phyloP scores from a whole-genome alignment of 2,113 vertebrate species.

The Archocentrus centrarchus region DNA sequence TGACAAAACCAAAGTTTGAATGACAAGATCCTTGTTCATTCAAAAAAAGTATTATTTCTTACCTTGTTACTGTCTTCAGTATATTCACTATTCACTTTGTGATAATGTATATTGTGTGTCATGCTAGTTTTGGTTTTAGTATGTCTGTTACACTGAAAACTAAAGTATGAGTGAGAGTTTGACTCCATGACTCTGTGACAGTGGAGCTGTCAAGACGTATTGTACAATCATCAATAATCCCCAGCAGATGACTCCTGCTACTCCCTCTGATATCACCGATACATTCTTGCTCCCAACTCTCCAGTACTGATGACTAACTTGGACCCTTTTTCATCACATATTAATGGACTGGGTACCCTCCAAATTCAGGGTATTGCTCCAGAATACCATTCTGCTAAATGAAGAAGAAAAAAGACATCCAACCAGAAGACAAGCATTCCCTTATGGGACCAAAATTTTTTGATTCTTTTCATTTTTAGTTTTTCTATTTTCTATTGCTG shows the following conservation, averaged over 20 bases:
- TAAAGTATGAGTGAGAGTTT: background rate
- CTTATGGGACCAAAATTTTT: no score
- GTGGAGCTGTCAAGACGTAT: accelerated
- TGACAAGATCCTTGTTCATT: background rate
- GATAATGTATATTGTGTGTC: background rate
- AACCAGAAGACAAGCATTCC: background rate
- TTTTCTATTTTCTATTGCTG: no score
- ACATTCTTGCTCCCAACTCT: background rate
- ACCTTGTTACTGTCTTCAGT: background rate
- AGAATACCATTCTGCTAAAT: background rate
- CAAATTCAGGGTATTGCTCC: no score
- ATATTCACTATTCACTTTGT: background rate
- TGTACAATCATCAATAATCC: no score
- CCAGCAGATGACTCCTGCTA: background rate
- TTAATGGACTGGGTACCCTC: no score
- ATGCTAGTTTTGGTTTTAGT: background rate
- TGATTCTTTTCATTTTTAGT: no score
- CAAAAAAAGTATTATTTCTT: background rate
- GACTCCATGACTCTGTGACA: background rate
- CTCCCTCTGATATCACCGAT: accelerated
- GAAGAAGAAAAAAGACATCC: background rate
- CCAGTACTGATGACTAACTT: no score
- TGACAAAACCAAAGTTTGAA: background rate
- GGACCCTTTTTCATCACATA: no score
- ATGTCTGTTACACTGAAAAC: background rate